phyloP scores from a whole-genome alignment of 2,797 vertebrate species.

The Amblyopsis hoosieri region DNA sequence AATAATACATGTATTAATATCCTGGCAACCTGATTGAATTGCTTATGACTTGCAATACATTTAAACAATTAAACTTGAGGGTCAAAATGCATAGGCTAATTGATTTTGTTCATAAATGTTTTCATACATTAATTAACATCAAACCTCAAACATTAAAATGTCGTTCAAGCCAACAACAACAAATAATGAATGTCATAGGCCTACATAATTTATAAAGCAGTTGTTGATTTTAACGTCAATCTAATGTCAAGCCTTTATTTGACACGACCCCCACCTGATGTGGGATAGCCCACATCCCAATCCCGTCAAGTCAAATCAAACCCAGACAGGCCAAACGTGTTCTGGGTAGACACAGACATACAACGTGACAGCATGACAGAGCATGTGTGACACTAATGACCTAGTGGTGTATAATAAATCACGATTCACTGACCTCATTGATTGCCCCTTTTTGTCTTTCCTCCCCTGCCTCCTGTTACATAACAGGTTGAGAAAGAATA shows the following conservation, averaged over 20 bases:
- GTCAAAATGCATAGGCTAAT: background rate
- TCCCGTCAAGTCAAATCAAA: conserved; percentile 26
- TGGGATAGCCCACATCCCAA: background rate
- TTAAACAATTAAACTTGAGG: conserved; percentile 11
- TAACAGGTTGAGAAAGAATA: conserved; percentile 34
- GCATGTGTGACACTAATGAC: conserved; percentile 57
- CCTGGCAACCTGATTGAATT: background rate
- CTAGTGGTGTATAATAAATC: conserved; percentile 60
- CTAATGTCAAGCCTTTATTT: conserved; percentile 15
- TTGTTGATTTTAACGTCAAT: conserved; percentile 19
- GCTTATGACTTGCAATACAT: background rate
- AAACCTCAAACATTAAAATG: no score
- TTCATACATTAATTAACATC: no score
- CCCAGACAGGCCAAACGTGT: conserved; percentile 23
- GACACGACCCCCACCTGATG: conserved; percentile 14
- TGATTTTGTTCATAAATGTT: no score
- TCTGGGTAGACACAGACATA: conserved; percentile 35
- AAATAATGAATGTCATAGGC: no score
- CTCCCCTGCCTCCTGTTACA: conserved; percentile 44
- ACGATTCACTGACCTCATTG: conserved; percentile 65
- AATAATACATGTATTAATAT: background rate
- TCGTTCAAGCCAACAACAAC: background rate
- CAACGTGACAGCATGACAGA: conserved; percentile 52
- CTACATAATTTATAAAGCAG: background rate
- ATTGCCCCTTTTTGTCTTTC: conserved; percentile 42